Percentiles rank a stretch among this genome's conserved stretches.
Conservation (phyloP, 2,113 vertebrate species). For the Semnopithecus entellus region DNA sequence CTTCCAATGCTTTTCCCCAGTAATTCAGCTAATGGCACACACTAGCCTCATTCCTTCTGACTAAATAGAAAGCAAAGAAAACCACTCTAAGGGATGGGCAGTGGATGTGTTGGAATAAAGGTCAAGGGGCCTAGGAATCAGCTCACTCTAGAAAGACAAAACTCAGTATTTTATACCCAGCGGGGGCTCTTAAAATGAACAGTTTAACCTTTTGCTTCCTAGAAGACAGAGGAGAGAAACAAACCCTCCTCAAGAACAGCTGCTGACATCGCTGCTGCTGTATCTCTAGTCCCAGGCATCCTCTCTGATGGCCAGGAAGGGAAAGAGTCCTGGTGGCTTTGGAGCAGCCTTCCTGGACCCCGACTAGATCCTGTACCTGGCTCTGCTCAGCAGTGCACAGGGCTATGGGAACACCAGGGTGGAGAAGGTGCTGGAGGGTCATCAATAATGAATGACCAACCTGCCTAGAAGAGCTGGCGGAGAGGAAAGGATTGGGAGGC, state of each 20-base stretch:
- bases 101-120: background rate
- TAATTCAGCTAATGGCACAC: background rate
- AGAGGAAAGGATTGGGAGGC: background rate
- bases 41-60: background rate
- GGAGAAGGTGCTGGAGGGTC: constrained; percentile 13
- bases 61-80: background rate
- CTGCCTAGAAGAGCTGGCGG: fast-evolving
- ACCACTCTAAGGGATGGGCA: background rate
- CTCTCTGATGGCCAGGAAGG: constrained; percentile 65
- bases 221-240: background rate
- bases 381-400: constrained; percentile 66
- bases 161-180: background rate
- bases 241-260: background rate
- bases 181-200: constrained; percentile 22
- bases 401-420: background rate
- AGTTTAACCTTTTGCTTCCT: constrained; percentile 20
- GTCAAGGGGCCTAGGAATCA: background rate
- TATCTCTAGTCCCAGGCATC: constrained; percentile 24
- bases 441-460: constrained; percentile 75
- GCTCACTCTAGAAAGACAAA: background rate
- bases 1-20: background rate
- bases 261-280: background rate
- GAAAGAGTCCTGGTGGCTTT: constrained; percentile 42
- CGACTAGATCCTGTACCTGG: constrained; percentile 70
- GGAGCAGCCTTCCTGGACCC: constrained; percentile 48